A percentile compares a stretch with the other conserved stretches of the same genome.
Conservation (phyloP, 2,888 invertebrate species). For the Nephrotoma guestfalica region DNA sequence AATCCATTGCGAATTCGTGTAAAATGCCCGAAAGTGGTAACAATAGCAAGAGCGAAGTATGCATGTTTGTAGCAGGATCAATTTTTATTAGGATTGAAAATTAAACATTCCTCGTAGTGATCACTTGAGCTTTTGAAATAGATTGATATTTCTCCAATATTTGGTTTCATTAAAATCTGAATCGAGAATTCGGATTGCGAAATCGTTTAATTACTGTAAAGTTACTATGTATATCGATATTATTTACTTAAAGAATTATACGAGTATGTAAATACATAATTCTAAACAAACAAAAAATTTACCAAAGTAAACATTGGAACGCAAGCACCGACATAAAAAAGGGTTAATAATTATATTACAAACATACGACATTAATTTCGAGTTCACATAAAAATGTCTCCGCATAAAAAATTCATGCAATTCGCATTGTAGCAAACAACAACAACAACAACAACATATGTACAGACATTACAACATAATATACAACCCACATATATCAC, state of each 20-base stretch:
- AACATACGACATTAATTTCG: background rate
- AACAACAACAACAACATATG: background rate
- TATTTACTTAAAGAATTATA: background rate
- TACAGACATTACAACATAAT: background rate
- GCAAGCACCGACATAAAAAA: background rate
- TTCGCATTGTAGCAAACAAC: background rate
- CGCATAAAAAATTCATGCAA: background rate
- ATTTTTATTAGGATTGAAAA: too few relatives aligned
- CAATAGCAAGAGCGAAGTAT: too few relatives aligned
- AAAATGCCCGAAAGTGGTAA: too few relatives aligned
- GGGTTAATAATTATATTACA: background rate
- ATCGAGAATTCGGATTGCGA: too few relatives aligned
- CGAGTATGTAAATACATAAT: background rate
- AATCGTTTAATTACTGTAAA: too few relatives aligned
- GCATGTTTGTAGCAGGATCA: too few relatives aligned
- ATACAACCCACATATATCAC: background rate
- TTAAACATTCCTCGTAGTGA: too few relatives aligned
- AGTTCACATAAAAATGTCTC: background rate
- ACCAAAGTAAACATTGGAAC: background rate
- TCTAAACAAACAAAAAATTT: background rate
- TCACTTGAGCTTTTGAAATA: too few relatives aligned
- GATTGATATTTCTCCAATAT: too few relatives aligned
- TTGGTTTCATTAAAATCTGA: too few relatives aligned
- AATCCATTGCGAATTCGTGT: too few relatives aligned
- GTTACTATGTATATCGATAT: too few relatives aligned